Percentiles rank a stretch among this genome's conserved stretches.
These are phyloP conservation scores for Carollia perspicillata DNA, from an alignment of 2,113 vertebrate species.

Conservation along the genomic window DNA sequence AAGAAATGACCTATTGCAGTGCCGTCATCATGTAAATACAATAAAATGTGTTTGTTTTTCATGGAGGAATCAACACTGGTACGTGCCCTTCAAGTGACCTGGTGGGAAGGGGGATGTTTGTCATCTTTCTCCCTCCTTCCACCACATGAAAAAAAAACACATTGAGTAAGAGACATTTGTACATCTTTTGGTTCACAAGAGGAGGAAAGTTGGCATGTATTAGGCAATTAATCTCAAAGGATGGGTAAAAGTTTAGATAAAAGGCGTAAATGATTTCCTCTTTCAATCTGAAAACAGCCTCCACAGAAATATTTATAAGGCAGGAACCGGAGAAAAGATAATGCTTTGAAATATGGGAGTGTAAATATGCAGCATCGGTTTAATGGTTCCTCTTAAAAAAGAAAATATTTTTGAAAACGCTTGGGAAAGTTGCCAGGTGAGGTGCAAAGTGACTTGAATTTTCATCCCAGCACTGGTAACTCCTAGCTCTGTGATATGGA, in stretches of 20 bases:
- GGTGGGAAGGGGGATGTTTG: background rate
- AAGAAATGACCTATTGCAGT: background rate
- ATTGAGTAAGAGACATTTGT: background rate
- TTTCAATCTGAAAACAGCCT: constrained; percentile 42
- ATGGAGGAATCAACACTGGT: background rate
- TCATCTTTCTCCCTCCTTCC: background rate
- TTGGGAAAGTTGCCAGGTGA: background rate
- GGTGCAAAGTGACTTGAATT: background rate
- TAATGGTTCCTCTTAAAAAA: constrained; percentile 31
- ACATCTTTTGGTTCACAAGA: background rate
- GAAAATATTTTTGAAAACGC: constrained; percentile 54
- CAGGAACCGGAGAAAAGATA: constrained; percentile 22
- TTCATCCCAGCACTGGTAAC: too few relatives aligned
- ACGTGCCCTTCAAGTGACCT: background rate
- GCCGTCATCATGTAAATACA: constrained; percentile 2
- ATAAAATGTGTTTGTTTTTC: background rate
- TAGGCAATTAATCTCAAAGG: constrained; percentile 39
- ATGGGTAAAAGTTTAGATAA: constrained; percentile 51
- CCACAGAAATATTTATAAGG: constrained; percentile 33
- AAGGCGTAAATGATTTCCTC: background rate
- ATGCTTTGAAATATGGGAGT: constrained; percentile 19
- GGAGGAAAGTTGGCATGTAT: constrained; percentile 38
- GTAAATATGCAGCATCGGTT: background rate
- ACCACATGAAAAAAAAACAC: background rate
- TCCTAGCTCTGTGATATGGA: background rate